These are phyloP conservation scores for Ptiloglossa arizonensis DNA, from an alignment of 1,140 invertebrate genomes.

Conservation along the genomic window DNA sequence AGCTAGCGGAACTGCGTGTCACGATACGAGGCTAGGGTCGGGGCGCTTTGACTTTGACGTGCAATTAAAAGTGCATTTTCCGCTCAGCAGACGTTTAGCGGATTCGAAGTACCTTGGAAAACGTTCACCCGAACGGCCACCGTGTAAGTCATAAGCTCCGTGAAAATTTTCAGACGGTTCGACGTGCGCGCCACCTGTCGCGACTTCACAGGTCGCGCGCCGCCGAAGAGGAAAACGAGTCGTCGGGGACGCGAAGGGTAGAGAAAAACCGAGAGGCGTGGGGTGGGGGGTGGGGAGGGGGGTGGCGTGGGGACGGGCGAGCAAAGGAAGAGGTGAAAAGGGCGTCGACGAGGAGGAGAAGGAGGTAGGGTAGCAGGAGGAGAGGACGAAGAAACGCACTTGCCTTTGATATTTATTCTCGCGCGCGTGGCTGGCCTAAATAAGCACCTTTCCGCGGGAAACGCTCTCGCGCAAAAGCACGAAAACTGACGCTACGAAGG, in stretches of 20 bases:
- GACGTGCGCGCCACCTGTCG: slow-evolving; percentile 31
- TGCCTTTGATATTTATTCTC: slow-evolving; percentile 52
- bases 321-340: slow-evolving; percentile 41
- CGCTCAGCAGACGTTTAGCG: slow-evolving; percentile 39
- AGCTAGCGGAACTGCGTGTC: slow-evolving; percentile 10
- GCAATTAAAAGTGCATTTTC: slow-evolving; percentile 49
- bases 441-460: slow-evolving; percentile 49
- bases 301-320: no score
- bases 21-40: slow-evolving; percentile 27
- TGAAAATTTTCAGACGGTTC: slow-evolving; percentile 47
- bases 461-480: slow-evolving; percentile 40
- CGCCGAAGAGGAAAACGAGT: slow-evolving; percentile 18
- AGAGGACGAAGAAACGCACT: slow-evolving; percentile 46
- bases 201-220: slow-evolving; percentile 23
- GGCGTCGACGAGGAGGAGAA: slow-evolving; percentile 23
- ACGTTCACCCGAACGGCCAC: slow-evolving; percentile 37
- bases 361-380: not conserved
- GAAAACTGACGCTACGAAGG: slow-evolving; percentile 34
- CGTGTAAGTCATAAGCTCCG: slow-evolving; percentile 25
- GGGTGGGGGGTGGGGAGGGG: no score
- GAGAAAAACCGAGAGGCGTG: not conserved
- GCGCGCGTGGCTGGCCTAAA: slow-evolving; percentile 48
- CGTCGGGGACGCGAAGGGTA: not conserved
- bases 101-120: slow-evolving; percentile 42
- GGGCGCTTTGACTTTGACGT: slow-evolving; percentile 45